Evolutionary conservation across 1,140 invertebrate genomes (phyloP).

Genomic region (Drosophila nannoptera): DNA sequence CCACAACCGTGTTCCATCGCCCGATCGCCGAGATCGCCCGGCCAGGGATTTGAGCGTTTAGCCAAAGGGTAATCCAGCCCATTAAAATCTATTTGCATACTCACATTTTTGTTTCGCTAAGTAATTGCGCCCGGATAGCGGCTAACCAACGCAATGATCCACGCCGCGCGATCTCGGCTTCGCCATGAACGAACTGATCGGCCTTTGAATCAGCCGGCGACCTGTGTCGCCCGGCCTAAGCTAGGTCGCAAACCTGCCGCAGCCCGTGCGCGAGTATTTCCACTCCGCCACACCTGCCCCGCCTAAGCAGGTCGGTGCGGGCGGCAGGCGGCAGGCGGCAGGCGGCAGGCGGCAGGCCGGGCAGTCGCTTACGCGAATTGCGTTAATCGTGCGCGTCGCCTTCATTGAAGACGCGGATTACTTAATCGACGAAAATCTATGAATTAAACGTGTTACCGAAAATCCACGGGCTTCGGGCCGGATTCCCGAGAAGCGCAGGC

Average conservation of each 20-base stretch:
- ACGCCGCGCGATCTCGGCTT: neutral
- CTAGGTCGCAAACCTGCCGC: slow-evolving; percentile 35
- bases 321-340: no score
- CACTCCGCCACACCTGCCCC: slow-evolving; percentile 67
- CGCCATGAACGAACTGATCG: neutral
- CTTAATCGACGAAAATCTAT: slow-evolving; percentile 74
- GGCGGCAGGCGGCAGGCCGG: no score
- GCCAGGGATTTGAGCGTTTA: slow-evolving; percentile 70
- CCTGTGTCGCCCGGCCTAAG: slow-evolving; percentile 43
- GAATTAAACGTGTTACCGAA: slow-evolving; percentile 66
- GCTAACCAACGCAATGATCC: slow-evolving; percentile 52
- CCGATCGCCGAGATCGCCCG: slow-evolving; percentile 32
- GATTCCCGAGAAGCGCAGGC: slow-evolving; percentile 39
- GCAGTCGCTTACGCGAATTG: slow-evolving; percentile 61
- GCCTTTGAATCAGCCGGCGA: slow-evolving; percentile 6
- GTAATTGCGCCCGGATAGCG: slow-evolving; percentile 73
- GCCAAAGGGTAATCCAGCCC: slow-evolving; percentile 76
- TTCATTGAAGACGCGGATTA: slow-evolving; percentile 70
- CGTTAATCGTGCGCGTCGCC: slow-evolving; percentile 61
- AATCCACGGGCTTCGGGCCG: slow-evolving; percentile 54
- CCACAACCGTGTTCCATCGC: neutral
- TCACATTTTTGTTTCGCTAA: slow-evolving; percentile 73
- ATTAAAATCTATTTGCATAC: slow-evolving; percentile 78
- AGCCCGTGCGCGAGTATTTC: slow-evolving; percentile 21
- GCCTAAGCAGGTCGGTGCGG: slow-evolving; percentile 2